A percentile compares a stretch with the other conserved stretches of the same genome.
Conservation (phyloP, 1,140 invertebrate genomes). For the Belonocnema kinseyi region DNA sequence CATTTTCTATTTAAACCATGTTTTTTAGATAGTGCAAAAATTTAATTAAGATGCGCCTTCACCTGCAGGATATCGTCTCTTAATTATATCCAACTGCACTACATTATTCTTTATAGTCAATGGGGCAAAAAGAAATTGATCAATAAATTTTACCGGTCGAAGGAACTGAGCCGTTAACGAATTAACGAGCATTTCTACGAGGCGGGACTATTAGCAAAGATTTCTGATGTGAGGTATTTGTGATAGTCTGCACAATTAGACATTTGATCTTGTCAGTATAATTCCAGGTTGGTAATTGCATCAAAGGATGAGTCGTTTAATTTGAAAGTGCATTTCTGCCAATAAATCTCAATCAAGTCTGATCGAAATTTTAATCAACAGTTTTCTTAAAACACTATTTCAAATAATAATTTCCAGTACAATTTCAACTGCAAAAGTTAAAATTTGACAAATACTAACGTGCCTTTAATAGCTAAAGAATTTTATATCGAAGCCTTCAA, state of each 20-base stretch:
- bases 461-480: no score
- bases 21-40: conserved; percentile 14
- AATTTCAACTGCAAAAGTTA: not conserved
- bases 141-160: conserved; percentile 32
- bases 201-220: no score
- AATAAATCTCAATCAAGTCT: no score
- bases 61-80: conserved; percentile 18
- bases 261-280: no score
- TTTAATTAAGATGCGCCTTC: conserved; percentile 11
- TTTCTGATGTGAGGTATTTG: no score
- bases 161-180: conserved; percentile 48
- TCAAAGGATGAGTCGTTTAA: no score
- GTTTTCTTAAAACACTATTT: no score
- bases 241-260: no score
- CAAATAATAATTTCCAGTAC: not conserved
- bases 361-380: no score
- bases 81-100: conserved; percentile 16
- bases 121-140: conserved; percentile 37
- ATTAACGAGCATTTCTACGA: conserved; percentile 41
- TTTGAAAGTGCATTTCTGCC: no score
- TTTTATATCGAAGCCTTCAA: no score
- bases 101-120: conserved; percentile 26
- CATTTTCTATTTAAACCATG: not conserved
- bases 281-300: no score
- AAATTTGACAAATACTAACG: not conserved